Evolutionary conservation across 2,113 vertebrate genomes (phyloP).

Genomic region (Anoura caudifer): DNA sequence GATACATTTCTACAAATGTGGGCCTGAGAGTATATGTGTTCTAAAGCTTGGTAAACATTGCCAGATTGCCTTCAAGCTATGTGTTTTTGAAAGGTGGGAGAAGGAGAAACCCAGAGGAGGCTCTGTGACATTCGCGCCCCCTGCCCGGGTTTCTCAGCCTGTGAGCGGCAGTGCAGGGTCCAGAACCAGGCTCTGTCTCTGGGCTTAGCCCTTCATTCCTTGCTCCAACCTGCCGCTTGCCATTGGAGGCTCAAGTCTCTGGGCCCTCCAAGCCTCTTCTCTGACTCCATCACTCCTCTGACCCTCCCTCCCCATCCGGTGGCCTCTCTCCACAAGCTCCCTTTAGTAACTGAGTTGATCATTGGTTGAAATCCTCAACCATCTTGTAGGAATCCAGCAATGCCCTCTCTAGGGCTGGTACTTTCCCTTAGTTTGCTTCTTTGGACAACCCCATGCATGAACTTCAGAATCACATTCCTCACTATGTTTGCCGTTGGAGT

Average conservation of each 20-base stretch:
- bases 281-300: neutral
- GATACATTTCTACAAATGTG: slow-evolving; percentile 27
- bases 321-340: neutral
- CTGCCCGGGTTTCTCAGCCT: neutral
- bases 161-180: neutral
- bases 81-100: slow-evolving; percentile 18
- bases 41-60: slow-evolving; percentile 5
- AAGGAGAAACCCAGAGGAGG: neutral
- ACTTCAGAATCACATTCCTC: neutral
- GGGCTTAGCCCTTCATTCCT: neutral
- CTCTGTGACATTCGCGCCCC: neutral
- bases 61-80: slow-evolving; percentile 37
- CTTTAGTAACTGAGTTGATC: neutral
- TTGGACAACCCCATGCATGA: neutral
- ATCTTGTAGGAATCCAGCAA: neutral
- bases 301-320: neutral
- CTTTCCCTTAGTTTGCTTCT: neutral
- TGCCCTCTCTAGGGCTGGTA: neutral
- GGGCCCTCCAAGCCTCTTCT: neutral
- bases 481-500: neutral
- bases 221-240: neutral
- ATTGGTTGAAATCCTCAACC: neutral
- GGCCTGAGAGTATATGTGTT: slow-evolving; percentile 10
- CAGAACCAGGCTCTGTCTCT: neutral
- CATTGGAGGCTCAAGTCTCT: neutral